Evolutionary conservation across 1,140 invertebrate genomes (phyloP), one percentile per base, ranked within the genome.

Genomic region (Polypedilum pembai): DNA sequence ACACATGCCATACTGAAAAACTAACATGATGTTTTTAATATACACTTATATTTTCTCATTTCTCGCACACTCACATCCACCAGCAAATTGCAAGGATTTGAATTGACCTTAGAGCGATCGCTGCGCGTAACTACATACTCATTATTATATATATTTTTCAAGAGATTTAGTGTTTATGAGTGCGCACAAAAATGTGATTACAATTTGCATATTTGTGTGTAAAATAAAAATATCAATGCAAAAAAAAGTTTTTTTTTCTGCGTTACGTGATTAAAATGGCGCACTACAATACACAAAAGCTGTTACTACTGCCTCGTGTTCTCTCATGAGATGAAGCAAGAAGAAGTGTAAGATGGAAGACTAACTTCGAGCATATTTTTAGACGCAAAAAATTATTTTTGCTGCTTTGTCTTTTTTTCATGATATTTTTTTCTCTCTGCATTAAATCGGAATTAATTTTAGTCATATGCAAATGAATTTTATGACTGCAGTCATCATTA

Each of bases 151-250:
- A 15, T 56, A n/a, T 56, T 15, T 56, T 56, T 56, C 45, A 56
- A 56, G 24, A 33, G 24, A 33, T 33, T 33, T 1, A 56, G 45
- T 56, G 45, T 56, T 56, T 56, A 56, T 56, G 45, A 56, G 45
- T 56, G 45, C 45, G 45, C 12, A n/a, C 45, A 45, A 45, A 45
- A 45, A 45, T 45, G 24, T 33, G 41, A 45, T 45, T 56, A n/a
- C 45, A 56, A 56, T 56, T 56, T 56, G n/a, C 45, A 56, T 56
- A 12, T n/a, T 56, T 33, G 24, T 33, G 12, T 15, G n/a, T 56
- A 56, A 56, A n/a, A n/a, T 56, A 56, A 56, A 56, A n/a, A n/a
- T 56, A 56, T 56, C 45, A 56, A 56, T 56, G 24, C 24, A 33
- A 33, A 56, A n/a, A 12, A 56, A 45, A 56, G 45, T 4, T 56